Percentiles rank a stretch among this genome's conserved stretches.
phyloP scores from a whole-genome alignment of 2,797 vertebrate genomes.

The Manis pentadactyla region DNA sequence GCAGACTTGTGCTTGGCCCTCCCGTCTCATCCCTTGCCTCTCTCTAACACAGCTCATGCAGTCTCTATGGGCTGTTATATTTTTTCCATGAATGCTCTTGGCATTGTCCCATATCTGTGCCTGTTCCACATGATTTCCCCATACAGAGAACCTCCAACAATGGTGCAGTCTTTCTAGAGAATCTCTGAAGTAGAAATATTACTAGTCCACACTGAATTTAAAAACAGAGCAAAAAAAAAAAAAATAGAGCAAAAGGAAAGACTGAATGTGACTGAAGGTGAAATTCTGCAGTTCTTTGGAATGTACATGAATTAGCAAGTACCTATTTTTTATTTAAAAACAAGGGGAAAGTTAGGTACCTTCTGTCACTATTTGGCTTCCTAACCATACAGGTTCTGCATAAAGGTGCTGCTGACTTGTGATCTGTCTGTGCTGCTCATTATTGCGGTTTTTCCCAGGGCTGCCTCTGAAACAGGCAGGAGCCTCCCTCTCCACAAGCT shows the following conservation, averaged over 20 bases:
- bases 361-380: neutral
- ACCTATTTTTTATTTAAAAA: neutral
- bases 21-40: neutral
- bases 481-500: neutral
- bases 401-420: neutral
- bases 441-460: neutral
- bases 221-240: neutral
- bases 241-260: neutral
- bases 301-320: neutral
- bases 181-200: conserved; percentile 2
- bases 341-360: neutral
- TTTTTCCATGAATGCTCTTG: neutral
- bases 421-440: neutral
- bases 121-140: neutral
- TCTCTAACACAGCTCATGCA: neutral
- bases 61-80: neutral
- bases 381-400: neutral
- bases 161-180: neutral
- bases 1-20: neutral
- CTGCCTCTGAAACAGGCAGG: neutral
- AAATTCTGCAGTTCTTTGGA: neutral
- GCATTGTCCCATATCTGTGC: neutral
- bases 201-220: neutral
- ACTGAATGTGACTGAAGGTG: neutral
- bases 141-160: neutral